Base-by-base conservation (phyloP, 2,888 invertebrate species). In the Itoplectis maculator region DNA sequence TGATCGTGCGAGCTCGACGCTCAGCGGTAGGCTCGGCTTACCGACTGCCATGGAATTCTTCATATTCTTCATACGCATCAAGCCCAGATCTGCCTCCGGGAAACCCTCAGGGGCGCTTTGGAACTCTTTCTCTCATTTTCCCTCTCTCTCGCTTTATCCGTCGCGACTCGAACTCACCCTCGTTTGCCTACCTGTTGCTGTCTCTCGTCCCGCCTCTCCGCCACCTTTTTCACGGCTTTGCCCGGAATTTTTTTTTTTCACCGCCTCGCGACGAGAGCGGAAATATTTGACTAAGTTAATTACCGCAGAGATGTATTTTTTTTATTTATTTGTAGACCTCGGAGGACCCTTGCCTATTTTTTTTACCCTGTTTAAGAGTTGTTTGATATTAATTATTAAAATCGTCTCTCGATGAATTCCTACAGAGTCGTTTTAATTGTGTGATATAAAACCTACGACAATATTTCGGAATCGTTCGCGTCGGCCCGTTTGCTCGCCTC, bases 101-200 rank as follows among this genome's bases (percentile, higher is more conserved):
- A 35, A 68, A 40, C 69, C 35, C 15, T 37, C 42, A 18, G 35
- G 35, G 23, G 49, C 20, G n/a, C n/a, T 20, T 54, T 23, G 6
- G 11, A 54, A 13, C 59, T 59, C 59, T 59, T 8, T 7, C 42
- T 42, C 42, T 42, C 42, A 5, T 13, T 42, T 8, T 42, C 42
- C 8, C 42, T 42, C 42, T 42, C 42, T 42, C 42, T 42, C 42
- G 2, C 42, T 42, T 8, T 42, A 3, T 42, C 42, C 8, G 5
- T 42, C 47, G 23, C 51, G 18, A 15, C 42, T 42, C 20, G 37
- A 49, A 29, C 5, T 40, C 29, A 18, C 42, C 15, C 61, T 68
- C 47, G 49, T 15, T 51, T 29, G n/a, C 47, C 66, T 75, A 75
- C 75, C 75, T 68, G 68, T 75, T 75, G 75, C 75, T 75, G 5